Evolutionary conservation across 2,888 invertebrate species (phyloP).

Genomic region (Aleiodes testaceus): DNA sequence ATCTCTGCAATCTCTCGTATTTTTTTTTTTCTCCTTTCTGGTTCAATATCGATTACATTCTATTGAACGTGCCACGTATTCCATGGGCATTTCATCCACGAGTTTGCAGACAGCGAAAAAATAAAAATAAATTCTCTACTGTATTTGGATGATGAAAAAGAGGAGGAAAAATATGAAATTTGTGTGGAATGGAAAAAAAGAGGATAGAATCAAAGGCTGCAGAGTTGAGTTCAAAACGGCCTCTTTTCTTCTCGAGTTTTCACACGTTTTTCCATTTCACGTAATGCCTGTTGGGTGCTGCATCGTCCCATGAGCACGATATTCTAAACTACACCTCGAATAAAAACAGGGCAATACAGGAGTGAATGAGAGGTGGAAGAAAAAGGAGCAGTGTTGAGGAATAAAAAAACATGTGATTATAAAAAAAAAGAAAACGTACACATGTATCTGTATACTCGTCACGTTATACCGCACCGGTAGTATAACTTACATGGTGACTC

Average conservation of each 20-base stretch:
- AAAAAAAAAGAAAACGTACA: no score
- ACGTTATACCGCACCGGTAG: constrained; percentile 30
- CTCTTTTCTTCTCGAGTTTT: constrained; percentile 1
- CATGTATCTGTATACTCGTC: constrained; percentile 1
- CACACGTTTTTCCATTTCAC: constrained; percentile 14
- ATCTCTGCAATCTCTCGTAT: constrained; percentile 8
- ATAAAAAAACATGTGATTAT: constrained; percentile 20
- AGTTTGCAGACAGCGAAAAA: neutral
- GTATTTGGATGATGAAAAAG: neutral
- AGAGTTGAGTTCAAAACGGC: neutral
- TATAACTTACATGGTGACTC: constrained; percentile 48
- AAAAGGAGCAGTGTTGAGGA: neutral
- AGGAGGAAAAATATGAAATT: neutral
- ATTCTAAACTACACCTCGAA: constrained; percentile 40
- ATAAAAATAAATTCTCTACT: neutral
- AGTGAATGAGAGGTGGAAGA: neutral
- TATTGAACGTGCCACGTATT: neutral
- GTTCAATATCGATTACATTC: constrained; percentile 9
- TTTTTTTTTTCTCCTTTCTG: no score
- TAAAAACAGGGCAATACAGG: constrained; percentile 38
- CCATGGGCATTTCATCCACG: constrained; percentile 17
- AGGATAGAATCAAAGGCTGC: neutral
- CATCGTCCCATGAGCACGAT: constrained; percentile 36
- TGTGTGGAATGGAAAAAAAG: neutral
- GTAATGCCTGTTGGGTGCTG: constrained; percentile 34